These are phyloP conservation scores for Megaceryle torquata DNA, from an alignment of 2,113 vertebrate species.

Conservation along the genomic window DNA sequence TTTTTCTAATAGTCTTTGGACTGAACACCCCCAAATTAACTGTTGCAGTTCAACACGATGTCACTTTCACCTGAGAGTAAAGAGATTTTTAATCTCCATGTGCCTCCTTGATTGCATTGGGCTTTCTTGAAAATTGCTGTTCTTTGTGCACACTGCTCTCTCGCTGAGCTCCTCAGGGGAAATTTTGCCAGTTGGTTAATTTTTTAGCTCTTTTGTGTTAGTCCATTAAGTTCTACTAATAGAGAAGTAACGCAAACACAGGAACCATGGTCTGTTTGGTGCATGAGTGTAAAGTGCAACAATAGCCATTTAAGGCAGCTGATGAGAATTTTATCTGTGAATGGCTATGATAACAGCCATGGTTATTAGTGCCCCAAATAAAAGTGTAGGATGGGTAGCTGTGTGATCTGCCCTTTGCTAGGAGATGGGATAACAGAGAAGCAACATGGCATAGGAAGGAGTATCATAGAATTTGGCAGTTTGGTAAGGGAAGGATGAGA, in stretches of 20 bases:
- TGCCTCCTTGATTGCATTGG: neutral
- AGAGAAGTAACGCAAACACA: neutral
- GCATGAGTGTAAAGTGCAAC: neutral
- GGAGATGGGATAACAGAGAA: neutral
- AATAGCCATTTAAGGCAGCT: neutral
- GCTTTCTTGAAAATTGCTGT: neutral
- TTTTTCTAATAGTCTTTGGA: neutral
- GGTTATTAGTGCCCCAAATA: neutral
- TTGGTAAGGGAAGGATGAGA: neutral
- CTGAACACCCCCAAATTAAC: neutral
- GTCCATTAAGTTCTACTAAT: neutral
- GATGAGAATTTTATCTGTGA: neutral
- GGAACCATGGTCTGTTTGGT: neutral
- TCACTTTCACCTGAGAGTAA: neutral
- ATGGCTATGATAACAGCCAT: neutral
- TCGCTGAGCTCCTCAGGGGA: neutral
- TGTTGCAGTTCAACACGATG: neutral
- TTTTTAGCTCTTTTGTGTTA: neutral
- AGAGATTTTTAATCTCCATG: neutral
- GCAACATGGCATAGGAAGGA: neutral
- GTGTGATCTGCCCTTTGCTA: neutral
- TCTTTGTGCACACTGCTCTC: fast-evolving
- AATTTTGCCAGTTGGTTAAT: neutral
- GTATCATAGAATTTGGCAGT: neutral
- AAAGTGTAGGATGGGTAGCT: neutral